These are phyloP conservation scores for Temnothorax curvispinosus DNA, from an alignment of 1,140 invertebrate genomes.

Conservation along the genomic window DNA sequence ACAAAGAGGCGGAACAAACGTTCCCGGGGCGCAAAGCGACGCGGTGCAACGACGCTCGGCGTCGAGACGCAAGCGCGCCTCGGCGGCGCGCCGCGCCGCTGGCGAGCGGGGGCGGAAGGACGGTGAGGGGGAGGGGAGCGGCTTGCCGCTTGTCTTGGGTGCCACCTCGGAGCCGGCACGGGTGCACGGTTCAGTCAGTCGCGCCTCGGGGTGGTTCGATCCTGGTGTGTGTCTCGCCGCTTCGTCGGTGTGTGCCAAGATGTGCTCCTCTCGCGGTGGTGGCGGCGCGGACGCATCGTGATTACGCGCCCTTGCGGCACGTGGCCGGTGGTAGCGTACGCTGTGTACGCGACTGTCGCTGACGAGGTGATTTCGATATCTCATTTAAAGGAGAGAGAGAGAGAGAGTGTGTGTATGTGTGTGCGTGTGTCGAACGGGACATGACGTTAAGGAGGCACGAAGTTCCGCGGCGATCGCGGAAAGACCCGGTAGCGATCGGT, in stretches of 20 bases:
- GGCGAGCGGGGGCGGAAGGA: not conserved
- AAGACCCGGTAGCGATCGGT: not conserved
- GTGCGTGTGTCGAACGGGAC: too few relatives aligned
- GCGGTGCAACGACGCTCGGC: not conserved
- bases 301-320: constrained; percentile 38
- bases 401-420: too few relatives aligned
- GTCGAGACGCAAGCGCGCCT: constrained; percentile 46
- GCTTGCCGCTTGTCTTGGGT: constrained; percentile 13
- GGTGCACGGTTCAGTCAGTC: constrained; percentile 62
- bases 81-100: not conserved
- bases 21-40: not conserved
- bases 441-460: constrained; percentile 32
- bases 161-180: constrained; percentile 36
- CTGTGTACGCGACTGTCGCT: not conserved
- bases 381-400: too few relatives aligned
- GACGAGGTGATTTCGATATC: too few relatives aligned
- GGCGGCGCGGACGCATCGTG: constrained; percentile 31
- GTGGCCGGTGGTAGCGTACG: constrained; percentile 35
- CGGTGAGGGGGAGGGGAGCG: constrained; percentile 24
- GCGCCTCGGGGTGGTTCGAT: constrained; percentile 68
- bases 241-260: constrained; percentile 8
- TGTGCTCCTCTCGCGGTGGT: constrained; percentile 1
- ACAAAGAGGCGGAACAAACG: not conserved
- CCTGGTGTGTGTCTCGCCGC: not conserved
- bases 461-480: not conserved